phyloP scores from a whole-genome alignment of 2,888 invertebrate genomes.

The Synanthedon tipuliformis region DNA sequence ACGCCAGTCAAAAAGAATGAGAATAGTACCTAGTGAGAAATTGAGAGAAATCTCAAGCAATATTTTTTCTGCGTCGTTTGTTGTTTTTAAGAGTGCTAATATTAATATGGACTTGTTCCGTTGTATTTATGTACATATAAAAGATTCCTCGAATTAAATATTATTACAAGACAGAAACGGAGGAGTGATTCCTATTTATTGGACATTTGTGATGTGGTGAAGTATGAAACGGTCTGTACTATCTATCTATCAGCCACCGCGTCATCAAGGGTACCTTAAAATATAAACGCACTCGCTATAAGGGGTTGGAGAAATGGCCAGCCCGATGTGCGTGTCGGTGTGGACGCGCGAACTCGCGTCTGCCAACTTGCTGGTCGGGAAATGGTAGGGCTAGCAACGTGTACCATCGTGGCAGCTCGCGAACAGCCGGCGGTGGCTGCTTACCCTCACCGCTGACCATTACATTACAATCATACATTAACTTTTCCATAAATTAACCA shows the following conservation, averaged over 20 bases:
- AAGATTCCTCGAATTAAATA: no score
- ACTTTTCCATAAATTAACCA: background rate
- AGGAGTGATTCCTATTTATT: no score
- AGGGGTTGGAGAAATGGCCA: conserved; percentile 90
- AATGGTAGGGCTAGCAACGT: conserved; percentile 91
- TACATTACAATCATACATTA: conserved; percentile 1
- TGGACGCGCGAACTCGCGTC: conserved; percentile 83
- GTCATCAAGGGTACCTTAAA: conserved; percentile 52
- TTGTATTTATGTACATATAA: no score
- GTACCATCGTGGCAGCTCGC: conserved; percentile 85
- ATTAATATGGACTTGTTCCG: no score
- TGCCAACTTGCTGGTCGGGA: conserved; percentile 91
- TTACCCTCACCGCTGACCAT: conserved; percentile 38
- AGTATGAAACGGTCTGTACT: no score
- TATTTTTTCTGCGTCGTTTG: no score
- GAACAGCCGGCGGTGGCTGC: conserved; percentile 46
- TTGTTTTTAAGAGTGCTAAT: no score
- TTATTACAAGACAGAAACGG: no score
- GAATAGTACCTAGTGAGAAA: no score
- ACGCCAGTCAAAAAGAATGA: no score
- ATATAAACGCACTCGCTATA: conserved; percentile 68
- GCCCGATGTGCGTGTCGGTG: conserved; percentile 79
- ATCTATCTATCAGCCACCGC: conserved; percentile 39
- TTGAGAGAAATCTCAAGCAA: no score
- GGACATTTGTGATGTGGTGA: no score